Evolutionary conservation across 2,888 invertebrate species (phyloP), one percentile per base, ranked within the genome.

Genomic region (Leptogaster cylindrica): DNA sequence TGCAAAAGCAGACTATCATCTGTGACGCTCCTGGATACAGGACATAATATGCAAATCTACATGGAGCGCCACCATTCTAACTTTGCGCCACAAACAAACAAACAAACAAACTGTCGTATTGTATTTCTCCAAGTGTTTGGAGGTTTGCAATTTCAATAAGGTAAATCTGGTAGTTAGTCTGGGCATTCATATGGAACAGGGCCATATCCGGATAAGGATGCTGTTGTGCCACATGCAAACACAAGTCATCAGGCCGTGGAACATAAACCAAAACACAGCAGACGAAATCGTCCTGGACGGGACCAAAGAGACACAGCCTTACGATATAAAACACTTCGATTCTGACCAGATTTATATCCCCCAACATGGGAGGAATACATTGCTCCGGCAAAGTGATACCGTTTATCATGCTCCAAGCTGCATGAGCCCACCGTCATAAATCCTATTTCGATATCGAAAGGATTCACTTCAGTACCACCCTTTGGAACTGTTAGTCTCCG

Each of bases 271-370:
- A 61, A 61, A 41, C 31, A 25, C 18, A n/a, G 23, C 44, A 16
- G 41, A 31, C 10, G 5, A 3, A 31, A 7, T 14, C 23, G 16
- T n/a, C 36, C 18, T n/a, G 61, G 16, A 41, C n/a, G 28, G 61
- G 27, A 16, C 61, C 27, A 44, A 55, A 27, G 61, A 44, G 61
- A 61, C n/a, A n/a, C 61, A 61, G 61, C 44, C 28, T 4, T 27
- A 44, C 61, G 44, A 61, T 61, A 61, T 61, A 61, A 61, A 61
- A 61, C 61, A 61, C 61, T 61, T 61, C 36, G 44, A 31, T 44
- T 61, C 44, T 61, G 44, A 44, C 27, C 61, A 61, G 61, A 61
- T 61, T 61, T 61, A 61, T 61, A 28, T 28, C 16, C 61, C 31
- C n/a, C n/a, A 44, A 28, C 16, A 44, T 61, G 61, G 61, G 44